Base-by-base conservation (phyloP, 2,888 invertebrate genomes). In the Caenorhabditis sp. region DNA sequence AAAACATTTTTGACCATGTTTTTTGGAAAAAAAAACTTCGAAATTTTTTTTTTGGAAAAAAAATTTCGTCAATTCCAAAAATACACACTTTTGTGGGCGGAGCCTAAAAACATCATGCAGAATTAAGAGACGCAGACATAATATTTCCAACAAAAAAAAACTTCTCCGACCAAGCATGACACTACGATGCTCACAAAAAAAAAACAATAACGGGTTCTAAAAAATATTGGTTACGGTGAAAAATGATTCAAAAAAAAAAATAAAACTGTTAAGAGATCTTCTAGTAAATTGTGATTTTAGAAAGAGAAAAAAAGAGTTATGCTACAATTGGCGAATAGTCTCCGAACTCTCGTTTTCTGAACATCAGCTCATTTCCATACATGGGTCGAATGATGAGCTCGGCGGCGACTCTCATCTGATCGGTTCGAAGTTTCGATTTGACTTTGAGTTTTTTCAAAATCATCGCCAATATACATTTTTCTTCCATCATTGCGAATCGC, bases 401-500 rank as follows among this genome's bases (percentile, higher is more conserved):
- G 21, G 86, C 83, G 5, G 86, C 78, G 24, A 86, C 81, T 62
- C 86, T 72, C 84, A 86, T 86, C 60, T 86, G 79, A 65, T 86
- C 83, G 21, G 84, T 87, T 24, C 86, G 61, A 17, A 83, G 66
- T 55, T 82, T 82, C 0, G 86, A 69, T 57, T 81, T 77, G 17
- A 86, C 83, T 58, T 82, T 81, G 61, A 84, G 77, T 26, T 77
- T 70, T 24, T 84, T 79, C 67, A 86, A 58, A 14, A 86, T 61
- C 14, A 80, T 76, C 10, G 86, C 83, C 36, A 86, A 61, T 27
- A 86, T 79, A 54, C 84, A 84, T 59, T 86, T 86, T 59, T 86
- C 86, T 66, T 86, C 86, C 86, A 86, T 87, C 61, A 86, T 82
- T n/a, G 86, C 86, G 61, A 86, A 86, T 60, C 86, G 65, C 66